These are phyloP conservation scores for Papilio polytes DNA, from an alignment of 1,140 invertebrate genomes.

Conservation along the genomic window DNA sequence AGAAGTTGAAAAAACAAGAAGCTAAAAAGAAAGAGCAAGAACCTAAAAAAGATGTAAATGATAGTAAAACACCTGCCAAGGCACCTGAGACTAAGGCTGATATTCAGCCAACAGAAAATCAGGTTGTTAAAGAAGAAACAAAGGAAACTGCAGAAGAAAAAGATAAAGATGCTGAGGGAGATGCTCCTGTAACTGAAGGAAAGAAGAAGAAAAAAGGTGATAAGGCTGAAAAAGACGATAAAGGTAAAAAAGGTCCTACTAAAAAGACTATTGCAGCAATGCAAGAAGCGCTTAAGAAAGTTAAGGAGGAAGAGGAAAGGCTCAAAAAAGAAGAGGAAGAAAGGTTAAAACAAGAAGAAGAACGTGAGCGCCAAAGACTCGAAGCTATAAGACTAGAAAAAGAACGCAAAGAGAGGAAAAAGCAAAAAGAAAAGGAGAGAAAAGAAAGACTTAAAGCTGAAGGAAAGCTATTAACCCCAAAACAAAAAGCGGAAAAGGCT, in stretches of 20 bases:
- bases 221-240: conserved; percentile 81
- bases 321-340: conserved; percentile 92
- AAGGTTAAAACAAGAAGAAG: conserved; percentile 88
- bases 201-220: conserved; percentile 84
- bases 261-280: conserved; percentile 93
- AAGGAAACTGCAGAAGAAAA: conserved; percentile 74
- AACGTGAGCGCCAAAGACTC: conserved; percentile 88
- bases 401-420: conserved; percentile 95
- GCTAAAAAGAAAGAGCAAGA: conserved; percentile 85
- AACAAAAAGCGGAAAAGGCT: conserved; percentile 95
- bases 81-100: conserved; percentile 59
- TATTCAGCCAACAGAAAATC: conserved; percentile 51
- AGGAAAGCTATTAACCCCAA: conserved; percentile 96
- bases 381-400: conserved; percentile 92
- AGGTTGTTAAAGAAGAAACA: conserved; percentile 57
- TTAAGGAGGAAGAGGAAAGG: conserved; percentile 96
- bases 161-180: conserved; percentile 59
- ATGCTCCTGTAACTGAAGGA: conserved; percentile 80
- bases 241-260: conserved; percentile 87
- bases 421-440: conserved; percentile 97
- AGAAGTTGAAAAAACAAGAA: conserved; percentile 90
- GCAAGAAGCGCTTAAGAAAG: conserved; percentile 94
- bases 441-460: conserved; percentile 97
- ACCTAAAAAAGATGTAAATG: conserved; percentile 66
- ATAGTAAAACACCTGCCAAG: conserved; percentile 62